A percentile compares a stretch with the other conserved stretches of the same genome.
Conservation (phyloP, 37 sponge, comb jelly and placozoan genomes). For the Lycopodina hypogea region DNA sequence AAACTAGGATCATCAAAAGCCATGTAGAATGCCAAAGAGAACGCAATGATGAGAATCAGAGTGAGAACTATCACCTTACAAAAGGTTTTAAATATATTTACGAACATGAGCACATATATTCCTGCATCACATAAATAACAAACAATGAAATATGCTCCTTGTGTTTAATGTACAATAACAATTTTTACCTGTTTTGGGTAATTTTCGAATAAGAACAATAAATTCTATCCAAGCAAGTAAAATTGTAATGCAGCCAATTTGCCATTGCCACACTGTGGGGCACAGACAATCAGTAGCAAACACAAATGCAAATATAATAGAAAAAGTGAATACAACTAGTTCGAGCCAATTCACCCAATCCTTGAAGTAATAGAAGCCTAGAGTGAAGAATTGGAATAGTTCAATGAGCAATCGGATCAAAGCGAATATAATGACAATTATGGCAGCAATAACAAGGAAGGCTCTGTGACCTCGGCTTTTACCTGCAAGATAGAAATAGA, state of each 20-base stretch:
- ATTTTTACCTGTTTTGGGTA: constrained; percentile 61
- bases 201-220: constrained; percentile 69
- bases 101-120: constrained; percentile 96
- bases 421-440: constrained; percentile 50
- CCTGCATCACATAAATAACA: constrained; percentile 20
- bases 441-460: constrained; percentile 32
- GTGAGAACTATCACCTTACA: constrained; percentile 72
- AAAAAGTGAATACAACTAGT: constrained; percentile 11
- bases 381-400: constrained; percentile 52
- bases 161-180: no score
- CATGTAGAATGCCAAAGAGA: constrained; percentile 92
- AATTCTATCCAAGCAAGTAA: constrained; percentile 88
- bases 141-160: no score
- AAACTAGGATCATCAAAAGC: constrained; percentile 57
- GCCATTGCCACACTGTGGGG: constrained; percentile 74
- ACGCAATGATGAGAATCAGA: constrained; percentile 79
- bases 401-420: constrained; percentile 50
- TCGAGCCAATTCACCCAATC: constrained; percentile 70
- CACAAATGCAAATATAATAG: constrained; percentile 60
- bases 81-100: constrained; percentile 87
- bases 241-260: constrained; percentile 81
- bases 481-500: not conserved
- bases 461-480: not conserved
- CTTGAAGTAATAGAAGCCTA: constrained; percentile 29
- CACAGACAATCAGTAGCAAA: constrained; percentile 34